Evolutionary conservation across 2,888 invertebrate genomes (phyloP), one percentile per base, ranked within the genome.

Genomic region (Gerris lacustris): DNA sequence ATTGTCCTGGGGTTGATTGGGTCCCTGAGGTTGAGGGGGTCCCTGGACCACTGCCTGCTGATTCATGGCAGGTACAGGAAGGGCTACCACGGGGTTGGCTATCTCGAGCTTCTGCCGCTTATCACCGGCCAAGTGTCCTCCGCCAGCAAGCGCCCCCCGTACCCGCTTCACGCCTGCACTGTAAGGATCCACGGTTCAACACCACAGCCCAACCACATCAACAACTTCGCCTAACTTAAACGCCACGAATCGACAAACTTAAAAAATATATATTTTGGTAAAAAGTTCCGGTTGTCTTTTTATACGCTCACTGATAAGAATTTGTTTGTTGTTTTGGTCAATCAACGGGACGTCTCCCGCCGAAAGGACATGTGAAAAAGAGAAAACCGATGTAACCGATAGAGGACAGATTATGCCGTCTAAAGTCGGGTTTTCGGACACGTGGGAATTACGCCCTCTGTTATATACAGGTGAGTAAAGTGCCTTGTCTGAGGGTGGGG

Each of bases 51-150:
- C 55, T 9, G 15, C 55, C 55, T 55, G 55, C 55, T 55, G 55
- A 55, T 55, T 55, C 55, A 55, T 55, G 11, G 55, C 55, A 9
- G 55, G 55, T 55, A 55, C 55, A 11, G 9, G 55, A 31, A 31
- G 31, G 31, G 31, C 31, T 31, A 31, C 31, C 15, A 55, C 55
- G 9, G 9, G 55, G 55, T 55, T 55, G 55, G 55, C 55, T 55
- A 55, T 55, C 55, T 55, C 55, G 55, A 55, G 55, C 55, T 55
- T 55, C 55, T 55, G 55, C 55, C 55, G 55, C 55, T 55, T 55
- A 55, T 55, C 55, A 55, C 55, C 55, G 15, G 55, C 55, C 55
- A 55, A 55, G 55, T 55, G 55, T 55, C 55, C 31, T 31, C 31
- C 31, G 31, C 31, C 55, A 55, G 55, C 11, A 55, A 55, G 55